These are phyloP conservation scores for Callimorpha dominula DNA, from an alignment of 2,888 invertebrate species.

Conservation along the genomic window DNA sequence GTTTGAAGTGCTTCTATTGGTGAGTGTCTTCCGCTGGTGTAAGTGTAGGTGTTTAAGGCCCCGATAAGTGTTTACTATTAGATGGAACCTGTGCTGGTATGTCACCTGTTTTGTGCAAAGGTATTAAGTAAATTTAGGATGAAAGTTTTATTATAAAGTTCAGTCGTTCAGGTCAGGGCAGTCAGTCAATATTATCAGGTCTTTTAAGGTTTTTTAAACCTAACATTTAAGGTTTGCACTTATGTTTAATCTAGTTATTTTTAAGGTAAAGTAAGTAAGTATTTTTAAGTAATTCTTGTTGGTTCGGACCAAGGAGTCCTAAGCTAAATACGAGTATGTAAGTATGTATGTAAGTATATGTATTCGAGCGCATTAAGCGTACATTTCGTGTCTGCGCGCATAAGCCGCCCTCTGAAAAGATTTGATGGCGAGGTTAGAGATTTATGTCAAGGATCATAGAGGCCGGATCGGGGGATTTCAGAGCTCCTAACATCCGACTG, in stretches of 20 bases:
- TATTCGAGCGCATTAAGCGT: slow-evolving; percentile 79
- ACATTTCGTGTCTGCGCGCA: slow-evolving; percentile 78
- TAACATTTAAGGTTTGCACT: neutral
- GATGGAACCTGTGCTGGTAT: too few relatives aligned
- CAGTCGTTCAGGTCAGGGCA: neutral
- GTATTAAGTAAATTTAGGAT: too few relatives aligned
- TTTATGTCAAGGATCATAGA: slow-evolving; percentile 87
- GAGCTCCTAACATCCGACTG: slow-evolving; percentile 83
- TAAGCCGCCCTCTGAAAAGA: slow-evolving; percentile 84
- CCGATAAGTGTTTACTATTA: too few relatives aligned
- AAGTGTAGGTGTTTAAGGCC: too few relatives aligned
- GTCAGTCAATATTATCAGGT: neutral
- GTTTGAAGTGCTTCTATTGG: too few relatives aligned
- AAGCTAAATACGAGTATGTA: slow-evolving; percentile 40
- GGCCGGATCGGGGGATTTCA: slow-evolving; percentile 83
- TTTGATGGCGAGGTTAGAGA: slow-evolving; percentile 86
- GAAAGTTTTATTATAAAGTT: too few relatives aligned
- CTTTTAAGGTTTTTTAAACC: neutral
- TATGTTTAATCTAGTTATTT: neutral
- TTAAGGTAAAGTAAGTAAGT: neutral
- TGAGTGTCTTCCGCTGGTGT: too few relatives aligned
- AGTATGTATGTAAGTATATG: slow-evolving; percentile 43
- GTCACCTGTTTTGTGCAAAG: too few relatives aligned
- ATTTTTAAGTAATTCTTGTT: neutral
- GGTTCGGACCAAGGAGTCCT: neutral